A percentile compares a stretch with the other conserved stretches of the same genome.
Conservation (phyloP, 2,888 invertebrate species). For the Cactoblastis cactorum region DNA sequence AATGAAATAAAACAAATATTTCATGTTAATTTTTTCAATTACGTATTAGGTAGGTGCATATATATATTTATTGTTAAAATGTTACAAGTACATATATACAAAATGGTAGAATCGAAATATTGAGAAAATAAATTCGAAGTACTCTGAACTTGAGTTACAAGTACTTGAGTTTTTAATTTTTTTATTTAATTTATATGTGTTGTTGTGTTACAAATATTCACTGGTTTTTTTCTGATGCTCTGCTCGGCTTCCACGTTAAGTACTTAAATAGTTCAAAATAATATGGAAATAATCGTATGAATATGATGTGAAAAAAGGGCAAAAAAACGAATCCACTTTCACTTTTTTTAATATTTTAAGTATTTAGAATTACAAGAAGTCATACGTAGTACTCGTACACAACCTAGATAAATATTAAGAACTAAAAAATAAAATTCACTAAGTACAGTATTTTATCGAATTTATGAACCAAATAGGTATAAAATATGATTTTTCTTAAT, state of each 20-base stretch:
- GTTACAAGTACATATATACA: neutral
- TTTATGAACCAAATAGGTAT: neutral
- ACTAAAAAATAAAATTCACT: neutral
- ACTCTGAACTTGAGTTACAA: too few relatives aligned
- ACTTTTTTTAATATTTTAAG: neutral
- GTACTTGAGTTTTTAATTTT: too few relatives aligned
- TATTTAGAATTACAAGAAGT: neutral
- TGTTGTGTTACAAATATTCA: too few relatives aligned
- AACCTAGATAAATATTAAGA: neutral
- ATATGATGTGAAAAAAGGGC: too few relatives aligned
- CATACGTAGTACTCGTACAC: neutral
- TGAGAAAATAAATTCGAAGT: neutral
- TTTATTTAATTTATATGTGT: too few relatives aligned
- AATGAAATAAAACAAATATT: neutral
- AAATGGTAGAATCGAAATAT: neutral
- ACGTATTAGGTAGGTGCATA: too few relatives aligned
- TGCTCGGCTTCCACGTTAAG: too few relatives aligned
- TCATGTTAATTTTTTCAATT: too few relatives aligned
- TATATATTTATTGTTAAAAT: neutral
- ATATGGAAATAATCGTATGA: too few relatives aligned
- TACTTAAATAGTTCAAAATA: too few relatives aligned
- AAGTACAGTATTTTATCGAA: neutral
- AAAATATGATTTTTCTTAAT: neutral
- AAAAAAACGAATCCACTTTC: too few relatives aligned
- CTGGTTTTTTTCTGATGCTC: too few relatives aligned